Evolutionary conservation across 2,797 vertebrate species (phyloP).

Genomic region (Synanceia verrucosa): DNA sequence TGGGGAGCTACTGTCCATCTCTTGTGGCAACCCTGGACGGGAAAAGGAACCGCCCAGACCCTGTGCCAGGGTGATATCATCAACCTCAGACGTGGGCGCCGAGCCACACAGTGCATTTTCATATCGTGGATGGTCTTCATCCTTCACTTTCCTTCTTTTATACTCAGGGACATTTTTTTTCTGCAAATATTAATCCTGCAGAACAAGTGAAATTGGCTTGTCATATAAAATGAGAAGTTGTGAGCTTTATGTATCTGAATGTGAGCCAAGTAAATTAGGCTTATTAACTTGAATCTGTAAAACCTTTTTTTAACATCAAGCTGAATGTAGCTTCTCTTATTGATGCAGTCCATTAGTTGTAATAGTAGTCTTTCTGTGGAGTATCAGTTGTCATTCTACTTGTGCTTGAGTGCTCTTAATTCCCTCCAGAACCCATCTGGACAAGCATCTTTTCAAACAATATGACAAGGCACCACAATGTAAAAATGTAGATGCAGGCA

Average conservation of each 20-base stretch:
- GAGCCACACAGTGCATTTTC: slow-evolving; percentile 79
- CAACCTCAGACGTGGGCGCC: slow-evolving; percentile 60
- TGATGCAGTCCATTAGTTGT: slow-evolving; percentile 70
- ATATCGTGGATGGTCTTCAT: slow-evolving; percentile 68
- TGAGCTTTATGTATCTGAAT: slow-evolving; percentile 40
- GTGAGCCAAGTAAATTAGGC: slow-evolving; percentile 56
- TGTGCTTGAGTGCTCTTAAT: slow-evolving; percentile 67
- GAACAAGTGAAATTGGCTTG: slow-evolving; percentile 69
- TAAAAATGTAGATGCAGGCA: background rate
- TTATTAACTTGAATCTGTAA: slow-evolving; percentile 60
- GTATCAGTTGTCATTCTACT: slow-evolving; percentile 70
- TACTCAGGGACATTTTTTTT: slow-evolving; percentile 39
- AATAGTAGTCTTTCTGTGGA: slow-evolving; percentile 63
- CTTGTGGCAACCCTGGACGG: slow-evolving; percentile 64
- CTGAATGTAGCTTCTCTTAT: slow-evolving; percentile 50
- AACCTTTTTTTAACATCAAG: slow-evolving; percentile 22
- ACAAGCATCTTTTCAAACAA: slow-evolving; percentile 48
- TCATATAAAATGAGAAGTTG: slow-evolving; percentile 67
- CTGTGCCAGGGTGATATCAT: slow-evolving; percentile 75
- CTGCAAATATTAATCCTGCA: slow-evolving; percentile 74
- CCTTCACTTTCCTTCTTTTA: slow-evolving; percentile 56
- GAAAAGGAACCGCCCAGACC: slow-evolving; percentile 71
- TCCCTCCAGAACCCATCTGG: slow-evolving; percentile 63
- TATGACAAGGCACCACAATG: slow-evolving; percentile 30
- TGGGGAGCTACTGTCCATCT: slow-evolving; percentile 71